A percentile compares a stretch with the other conserved stretches of the same genome.
Conservation (phyloP, 2,888 invertebrate genomes). For the Diplazon laetatorius region DNA sequence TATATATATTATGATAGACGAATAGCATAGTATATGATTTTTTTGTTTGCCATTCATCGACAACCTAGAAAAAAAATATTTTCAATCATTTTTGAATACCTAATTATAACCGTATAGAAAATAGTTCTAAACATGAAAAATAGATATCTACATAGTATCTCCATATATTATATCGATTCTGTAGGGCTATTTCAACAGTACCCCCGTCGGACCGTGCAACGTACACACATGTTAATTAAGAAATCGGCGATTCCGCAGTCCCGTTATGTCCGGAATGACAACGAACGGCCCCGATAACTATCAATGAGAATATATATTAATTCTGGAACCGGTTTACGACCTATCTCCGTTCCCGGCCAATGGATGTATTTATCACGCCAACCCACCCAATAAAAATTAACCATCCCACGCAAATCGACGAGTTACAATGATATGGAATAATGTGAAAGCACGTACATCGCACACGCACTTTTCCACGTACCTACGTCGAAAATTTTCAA, state of each 20-base stretch:
- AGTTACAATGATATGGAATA: conserved; percentile 1
- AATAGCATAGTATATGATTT: too few relatives aligned
- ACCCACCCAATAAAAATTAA: background rate
- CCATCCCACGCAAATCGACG: background rate
- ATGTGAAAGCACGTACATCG: background rate
- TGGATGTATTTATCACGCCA: background rate
- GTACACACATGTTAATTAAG: background rate
- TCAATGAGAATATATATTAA: background rate
- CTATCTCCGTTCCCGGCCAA: background rate
- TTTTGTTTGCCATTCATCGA: too few relatives aligned
- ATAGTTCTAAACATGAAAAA: too few relatives aligned
- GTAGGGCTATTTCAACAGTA: background rate
- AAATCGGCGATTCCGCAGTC: conserved; percentile 68
- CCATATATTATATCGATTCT: background rate
- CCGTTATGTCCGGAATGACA: conserved; percentile 61
- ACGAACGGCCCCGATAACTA: conserved; percentile 53
- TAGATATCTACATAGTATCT: too few relatives aligned
- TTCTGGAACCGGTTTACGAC: background rate
- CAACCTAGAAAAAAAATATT: too few relatives aligned
- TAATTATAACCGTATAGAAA: too few relatives aligned
- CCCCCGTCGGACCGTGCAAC: background rate
- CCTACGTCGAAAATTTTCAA: background rate
- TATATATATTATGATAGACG: too few relatives aligned
- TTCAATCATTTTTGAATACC: too few relatives aligned
- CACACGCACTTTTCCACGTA: background rate